Conservation (phyloP, 2,113 vertebrate species). For the Myotis brandtii region DNA sequence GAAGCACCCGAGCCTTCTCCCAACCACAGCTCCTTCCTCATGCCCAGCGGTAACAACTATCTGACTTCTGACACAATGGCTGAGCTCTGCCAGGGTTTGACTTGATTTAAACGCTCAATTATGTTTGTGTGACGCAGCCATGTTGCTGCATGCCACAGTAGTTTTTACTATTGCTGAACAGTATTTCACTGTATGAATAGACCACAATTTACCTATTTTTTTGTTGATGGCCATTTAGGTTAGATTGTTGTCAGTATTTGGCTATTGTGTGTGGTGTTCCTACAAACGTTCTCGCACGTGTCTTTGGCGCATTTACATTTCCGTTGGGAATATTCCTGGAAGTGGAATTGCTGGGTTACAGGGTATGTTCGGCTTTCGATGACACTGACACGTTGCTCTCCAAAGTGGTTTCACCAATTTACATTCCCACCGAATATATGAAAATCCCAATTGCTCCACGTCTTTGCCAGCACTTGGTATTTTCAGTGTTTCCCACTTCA, state of each 20-base stretch:
- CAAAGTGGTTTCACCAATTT: background rate
- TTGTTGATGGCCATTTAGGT: too few species aligned
- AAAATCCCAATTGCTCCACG: background rate
- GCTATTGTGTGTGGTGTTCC: background rate
- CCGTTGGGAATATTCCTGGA: background rate
- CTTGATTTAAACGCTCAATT: background rate
- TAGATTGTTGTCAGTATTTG: too few species aligned
- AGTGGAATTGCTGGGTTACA: background rate
- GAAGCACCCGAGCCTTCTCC: background rate
- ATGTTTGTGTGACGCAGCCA: background rate
- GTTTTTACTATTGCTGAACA: background rate
- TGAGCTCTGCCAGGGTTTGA: background rate
- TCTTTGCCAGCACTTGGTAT: background rate
- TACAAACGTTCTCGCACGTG: rapidly evolving
- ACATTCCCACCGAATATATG: too few species aligned
- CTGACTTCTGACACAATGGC: background rate
- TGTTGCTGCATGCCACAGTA: rapidly evolving
- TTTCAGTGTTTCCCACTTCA: background rate
- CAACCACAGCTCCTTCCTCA: background rate
- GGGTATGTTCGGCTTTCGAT: background rate
- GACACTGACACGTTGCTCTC: background rate
- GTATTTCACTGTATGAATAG: background rate
- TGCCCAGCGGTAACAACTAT: background rate
- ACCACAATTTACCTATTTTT: too few species aligned
- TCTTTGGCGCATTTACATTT: background rate